A percentile compares a stretch with the other conserved stretches of the same genome.
Evolutionary conservation across 64 coral and sea anemone species (phyloP).

Genomic region (Porites australiensis): DNA sequence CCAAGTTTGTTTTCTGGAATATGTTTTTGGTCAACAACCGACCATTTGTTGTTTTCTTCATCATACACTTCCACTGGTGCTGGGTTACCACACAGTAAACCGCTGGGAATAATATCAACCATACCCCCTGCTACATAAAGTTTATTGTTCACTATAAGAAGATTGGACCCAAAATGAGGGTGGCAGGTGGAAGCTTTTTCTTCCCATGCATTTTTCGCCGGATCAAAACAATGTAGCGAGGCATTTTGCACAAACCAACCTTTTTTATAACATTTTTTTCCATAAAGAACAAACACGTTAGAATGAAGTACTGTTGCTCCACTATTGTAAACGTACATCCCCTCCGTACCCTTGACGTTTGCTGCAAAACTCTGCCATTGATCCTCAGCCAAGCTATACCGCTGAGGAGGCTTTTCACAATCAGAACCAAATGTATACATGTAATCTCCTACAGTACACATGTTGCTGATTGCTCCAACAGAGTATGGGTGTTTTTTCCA

Average conservation of each 20-base stretch:
- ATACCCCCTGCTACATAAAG: not conserved
- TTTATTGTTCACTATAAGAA: conserved; percentile 9
- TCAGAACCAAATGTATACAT: not conserved
- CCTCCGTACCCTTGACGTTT: too few species aligned
- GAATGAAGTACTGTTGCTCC: not conserved
- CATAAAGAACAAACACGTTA: not conserved
- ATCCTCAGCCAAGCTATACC: not conserved
- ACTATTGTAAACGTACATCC: not conserved
- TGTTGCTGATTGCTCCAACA: not conserved
- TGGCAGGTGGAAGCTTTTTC: not conserved
- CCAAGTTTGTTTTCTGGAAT: too few species aligned
- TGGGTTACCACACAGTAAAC: not conserved
- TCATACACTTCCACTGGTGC: too few species aligned
- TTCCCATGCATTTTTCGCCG: not conserved
- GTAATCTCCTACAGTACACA: not conserved
- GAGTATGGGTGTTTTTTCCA: too few species aligned
- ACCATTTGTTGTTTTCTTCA: too few species aligned
- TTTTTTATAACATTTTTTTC: not conserved
- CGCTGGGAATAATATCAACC: fast-evolving
- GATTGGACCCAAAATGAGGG: not conserved
- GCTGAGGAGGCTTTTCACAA: not conserved
- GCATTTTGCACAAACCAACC: not conserved
- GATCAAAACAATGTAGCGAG: too few species aligned
- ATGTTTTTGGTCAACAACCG: too few species aligned
- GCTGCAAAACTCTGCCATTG: not conserved